Evolutionary conservation across 92 coral and sea anemone species (phyloP).

Genomic region (Phenganax subtilis): DNA sequence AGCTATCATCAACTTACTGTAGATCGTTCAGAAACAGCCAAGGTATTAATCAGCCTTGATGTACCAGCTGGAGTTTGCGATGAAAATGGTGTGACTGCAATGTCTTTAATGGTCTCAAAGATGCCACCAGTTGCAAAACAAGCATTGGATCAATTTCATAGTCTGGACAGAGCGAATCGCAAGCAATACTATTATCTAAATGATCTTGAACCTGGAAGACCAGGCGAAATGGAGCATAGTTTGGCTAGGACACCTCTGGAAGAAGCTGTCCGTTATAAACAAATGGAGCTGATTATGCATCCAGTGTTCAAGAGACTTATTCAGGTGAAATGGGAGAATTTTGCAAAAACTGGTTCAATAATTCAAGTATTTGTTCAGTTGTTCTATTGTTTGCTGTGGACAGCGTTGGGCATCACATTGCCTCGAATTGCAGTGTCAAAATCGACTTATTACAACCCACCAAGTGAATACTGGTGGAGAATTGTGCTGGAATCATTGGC

Average conservation of each 20-base stretch:
- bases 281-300: slow-evolving; percentile 94
- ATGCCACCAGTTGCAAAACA: slow-evolving; percentile 99
- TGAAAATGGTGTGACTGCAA: slow-evolving; percentile 61
- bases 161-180: slow-evolving; percentile 89
- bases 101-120: slow-evolving; percentile 92
- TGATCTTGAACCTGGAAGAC: slow-evolving; percentile 62
- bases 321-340: slow-evolving; percentile 81
- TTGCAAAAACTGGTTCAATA: slow-evolving; percentile 76
- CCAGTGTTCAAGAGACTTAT: slow-evolving; percentile 93
- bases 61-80: slow-evolving; percentile 82
- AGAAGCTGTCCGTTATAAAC: slow-evolving; percentile 74
- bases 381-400: slow-evolving; percentile 72
- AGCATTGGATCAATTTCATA: slow-evolving; percentile 93
- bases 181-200: slow-evolving; percentile 89
- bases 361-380: slow-evolving; percentile 67
- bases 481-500: slow-evolving; percentile 78
- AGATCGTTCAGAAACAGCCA: slow-evolving; percentile 99
- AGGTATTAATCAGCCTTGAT: slow-evolving; percentile 64
- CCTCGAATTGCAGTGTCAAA: slow-evolving; percentile 56
- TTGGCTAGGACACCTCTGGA: slow-evolving; percentile 76
- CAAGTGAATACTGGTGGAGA: slow-evolving; percentile 84
- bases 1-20: background rate
- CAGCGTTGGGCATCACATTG: slow-evolving; percentile 76
- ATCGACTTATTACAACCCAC: slow-evolving; percentile 63
- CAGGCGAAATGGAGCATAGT: slow-evolving; percentile 32